Evolutionary conservation across 2,888 invertebrate species (phyloP), one percentile per base, ranked within the genome.

Genomic region (Melinaea menophilus): DNA sequence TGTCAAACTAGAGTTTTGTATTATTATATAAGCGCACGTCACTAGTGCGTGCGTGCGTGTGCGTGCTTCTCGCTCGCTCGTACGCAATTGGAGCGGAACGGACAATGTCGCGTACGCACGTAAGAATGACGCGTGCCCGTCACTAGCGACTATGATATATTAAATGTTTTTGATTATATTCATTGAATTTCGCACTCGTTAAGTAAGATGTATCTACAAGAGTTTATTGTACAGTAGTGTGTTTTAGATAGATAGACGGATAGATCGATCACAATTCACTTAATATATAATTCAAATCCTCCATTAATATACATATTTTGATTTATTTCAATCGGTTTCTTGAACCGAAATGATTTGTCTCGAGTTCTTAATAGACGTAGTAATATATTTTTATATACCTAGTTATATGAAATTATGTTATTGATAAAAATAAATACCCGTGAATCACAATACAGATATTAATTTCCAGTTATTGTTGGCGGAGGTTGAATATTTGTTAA

Each of bases 1-100:
- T 78, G 76, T 78, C 78, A 78, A 81, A 80, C 66, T 79, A 77
- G 69, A 65, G 45, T 48, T 62, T 59, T 61, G 51, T 61, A 58
- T 54, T 61, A 71, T 51, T 31, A 51, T 51, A 31, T 31, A 51
- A 9, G 51, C 31, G 31, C 31, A 9, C 31, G 31, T 51, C 51
- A 51, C 51, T 51, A 11, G 9, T 51, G 31, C 31, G 31, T 48
- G 48, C 22, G 7, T 5, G 22, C 7, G 5, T 48, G n/a, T 48
- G 22, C 5, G 13, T 48, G 48, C 48, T 48, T 51, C 51, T 11
- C 9, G 2, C 51, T 51, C 51, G 31, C 22, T 31, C 51, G 11
- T 51, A 51, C 31, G 31, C 11, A 51, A 31, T 31, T 31, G 31
- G 51, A 51, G 51, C 31, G 31, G 51, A 31, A 51, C 31, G 51